A percentile compares a stretch with the other conserved stretches of the same genome.
Evolutionary conservation across 2,797 vertebrate genomes (phyloP).

Genomic region (Podarcis siculus): DNA sequence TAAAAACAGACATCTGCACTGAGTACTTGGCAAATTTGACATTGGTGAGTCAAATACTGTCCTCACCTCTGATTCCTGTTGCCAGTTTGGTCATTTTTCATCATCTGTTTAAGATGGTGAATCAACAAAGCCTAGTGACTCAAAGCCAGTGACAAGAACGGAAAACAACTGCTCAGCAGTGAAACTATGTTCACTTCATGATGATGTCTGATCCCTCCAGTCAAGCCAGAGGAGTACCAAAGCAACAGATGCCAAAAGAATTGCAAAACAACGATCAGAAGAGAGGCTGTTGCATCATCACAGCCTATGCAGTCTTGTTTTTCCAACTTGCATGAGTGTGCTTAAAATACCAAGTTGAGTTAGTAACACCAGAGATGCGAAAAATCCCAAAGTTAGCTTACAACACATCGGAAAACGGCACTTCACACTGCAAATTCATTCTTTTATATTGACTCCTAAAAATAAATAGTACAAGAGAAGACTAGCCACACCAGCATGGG

Average conservation of each 20-base stretch:
- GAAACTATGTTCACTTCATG: slow-evolving; percentile 32
- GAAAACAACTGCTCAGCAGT: slow-evolving; percentile 18
- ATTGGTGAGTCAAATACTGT: slow-evolving; percentile 47
- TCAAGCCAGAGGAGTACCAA: slow-evolving; percentile 47
- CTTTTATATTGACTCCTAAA: neutral
- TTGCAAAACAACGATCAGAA: slow-evolving; percentile 49
- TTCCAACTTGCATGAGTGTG: slow-evolving; percentile 49
- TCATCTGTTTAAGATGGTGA: slow-evolving; percentile 19
- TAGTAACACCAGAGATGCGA: slow-evolving; percentile 28
- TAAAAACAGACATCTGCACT: slow-evolving; percentile 35
- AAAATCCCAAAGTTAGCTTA: slow-evolving; percentile 51
- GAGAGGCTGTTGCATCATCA: slow-evolving; percentile 42
- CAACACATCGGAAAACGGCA: slow-evolving; percentile 33
- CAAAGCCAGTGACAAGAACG: slow-evolving; percentile 36
- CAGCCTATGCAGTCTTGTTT: slow-evolving; percentile 45
- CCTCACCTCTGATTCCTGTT: slow-evolving; percentile 40
- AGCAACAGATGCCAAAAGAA: slow-evolving; percentile 43
- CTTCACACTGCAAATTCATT: neutral
- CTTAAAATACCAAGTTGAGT: slow-evolving; percentile 34
- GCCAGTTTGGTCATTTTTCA: slow-evolving; percentile 13
- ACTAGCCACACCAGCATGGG: neutral
- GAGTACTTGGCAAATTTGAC: slow-evolving; percentile 26
- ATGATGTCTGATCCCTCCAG: slow-evolving; percentile 42
- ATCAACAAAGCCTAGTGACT: slow-evolving; percentile 58
- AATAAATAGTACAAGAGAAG: neutral